Conservation (phyloP, 2,797 vertebrate genomes). For the Malacoctenus gilli region DNA sequence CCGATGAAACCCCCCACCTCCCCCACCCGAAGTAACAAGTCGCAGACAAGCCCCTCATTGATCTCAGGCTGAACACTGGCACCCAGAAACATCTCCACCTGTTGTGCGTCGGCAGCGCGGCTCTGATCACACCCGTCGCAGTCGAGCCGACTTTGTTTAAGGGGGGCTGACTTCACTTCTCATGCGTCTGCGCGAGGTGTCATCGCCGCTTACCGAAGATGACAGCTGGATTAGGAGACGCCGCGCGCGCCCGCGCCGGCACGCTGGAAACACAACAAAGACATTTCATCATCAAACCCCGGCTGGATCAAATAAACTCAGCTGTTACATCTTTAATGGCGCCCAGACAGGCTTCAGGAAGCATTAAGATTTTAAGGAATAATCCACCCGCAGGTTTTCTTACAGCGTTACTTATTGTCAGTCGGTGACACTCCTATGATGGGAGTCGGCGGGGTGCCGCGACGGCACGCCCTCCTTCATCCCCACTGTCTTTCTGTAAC, state of each 20-base stretch:
- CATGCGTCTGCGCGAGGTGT: conserved; percentile 19
- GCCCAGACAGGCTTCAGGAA: conserved; percentile 45
- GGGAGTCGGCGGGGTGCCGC: conserved; percentile 16
- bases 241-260: conserved; percentile 8
- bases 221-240: conserved; percentile 54
- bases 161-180: conserved; percentile 22
- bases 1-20: too few relatives aligned
- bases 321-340: conserved; percentile 60
- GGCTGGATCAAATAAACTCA: conserved; percentile 57
- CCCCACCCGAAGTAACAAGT: too few relatives aligned
- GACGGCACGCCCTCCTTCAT: too few relatives aligned
- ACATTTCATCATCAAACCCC: conserved; percentile 70
- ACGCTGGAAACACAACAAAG: conserved; percentile 51
- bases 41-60: too few relatives aligned
- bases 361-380: conserved; percentile 58
- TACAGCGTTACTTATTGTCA: conserved; percentile 47
- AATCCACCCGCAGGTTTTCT: conserved; percentile 45
- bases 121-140: too few relatives aligned
- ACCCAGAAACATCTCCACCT: conserved; percentile 17
- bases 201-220: conserved; percentile 37
- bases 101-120: conserved; percentile 2
- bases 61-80: not conserved
- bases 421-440: conserved; percentile 27
- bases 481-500: too few relatives aligned
- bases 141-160: conserved; percentile 29